Conservation (phyloP, 1,140 invertebrate species). For the Pseudomyrmex dendroicus region DNA sequence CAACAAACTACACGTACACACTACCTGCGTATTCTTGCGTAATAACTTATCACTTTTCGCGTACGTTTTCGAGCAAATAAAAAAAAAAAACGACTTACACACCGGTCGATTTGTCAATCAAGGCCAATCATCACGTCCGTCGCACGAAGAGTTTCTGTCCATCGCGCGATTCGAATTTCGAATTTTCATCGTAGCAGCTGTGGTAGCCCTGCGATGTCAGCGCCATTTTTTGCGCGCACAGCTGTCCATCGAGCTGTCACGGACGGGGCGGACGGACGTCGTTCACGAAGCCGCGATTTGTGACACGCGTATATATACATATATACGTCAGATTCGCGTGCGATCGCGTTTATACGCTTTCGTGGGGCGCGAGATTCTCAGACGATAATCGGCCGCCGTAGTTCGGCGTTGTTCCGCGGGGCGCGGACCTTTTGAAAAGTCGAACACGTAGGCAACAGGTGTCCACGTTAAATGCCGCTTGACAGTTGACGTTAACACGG, state of each 20-base stretch:
- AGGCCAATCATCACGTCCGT: not conserved
- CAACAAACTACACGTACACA: too few relatives aligned
- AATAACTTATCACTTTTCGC: not conserved
- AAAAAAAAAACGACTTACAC: not conserved
- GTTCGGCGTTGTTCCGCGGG: not conserved
- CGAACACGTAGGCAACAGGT: constrained; percentile 71
- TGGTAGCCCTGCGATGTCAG: constrained; percentile 48
- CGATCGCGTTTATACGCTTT: not conserved
- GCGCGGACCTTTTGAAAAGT: constrained; percentile 61
- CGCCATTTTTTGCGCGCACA: constrained; percentile 43
- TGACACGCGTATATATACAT: not conserved
- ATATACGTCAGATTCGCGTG: constrained; percentile 11
- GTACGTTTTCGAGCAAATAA: not conserved
- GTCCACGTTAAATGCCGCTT: constrained; percentile 55
- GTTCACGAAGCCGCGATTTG: constrained; percentile 32
- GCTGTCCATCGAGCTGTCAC: constrained; percentile 12
- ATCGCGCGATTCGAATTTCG: not conserved
- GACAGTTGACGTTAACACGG: not conserved
- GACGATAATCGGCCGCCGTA: not conserved
- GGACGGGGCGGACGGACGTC: not conserved
- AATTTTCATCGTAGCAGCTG: constrained; percentile 13
- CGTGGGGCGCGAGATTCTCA: not conserved
- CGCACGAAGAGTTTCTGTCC: not conserved
- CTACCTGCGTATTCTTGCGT: too few relatives aligned
- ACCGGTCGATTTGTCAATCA: not conserved